These are phyloP conservation scores for Leptodactylus fallax DNA, from an alignment of 2,797 vertebrate species.

Conservation along the genomic window DNA sequence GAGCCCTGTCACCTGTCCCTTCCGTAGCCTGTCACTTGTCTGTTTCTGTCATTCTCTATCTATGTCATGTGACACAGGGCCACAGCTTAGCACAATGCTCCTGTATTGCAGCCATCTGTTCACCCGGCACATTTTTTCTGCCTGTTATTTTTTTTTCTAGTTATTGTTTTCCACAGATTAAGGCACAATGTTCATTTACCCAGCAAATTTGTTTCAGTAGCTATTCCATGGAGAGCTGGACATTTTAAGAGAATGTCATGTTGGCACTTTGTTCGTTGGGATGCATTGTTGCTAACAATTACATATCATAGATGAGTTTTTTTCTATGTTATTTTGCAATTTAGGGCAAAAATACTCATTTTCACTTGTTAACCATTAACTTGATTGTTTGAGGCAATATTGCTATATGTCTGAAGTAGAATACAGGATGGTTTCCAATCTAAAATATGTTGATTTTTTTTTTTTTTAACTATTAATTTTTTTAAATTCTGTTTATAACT, in stretches of 20 bases:
- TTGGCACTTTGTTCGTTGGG: constrained; percentile 6
- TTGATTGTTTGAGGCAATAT: neutral
- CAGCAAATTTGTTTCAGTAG: constrained; percentile 35
- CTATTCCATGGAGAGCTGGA: constrained; percentile 45
- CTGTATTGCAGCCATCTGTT: constrained; percentile 55
- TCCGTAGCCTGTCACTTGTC: constrained; percentile 48
- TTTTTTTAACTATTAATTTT: no score
- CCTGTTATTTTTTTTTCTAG: constrained; percentile 67
- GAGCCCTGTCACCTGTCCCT: constrained; percentile 54
- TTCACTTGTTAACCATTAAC: neutral
- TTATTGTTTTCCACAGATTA: constrained; percentile 63
- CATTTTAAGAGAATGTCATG: constrained; percentile 58
- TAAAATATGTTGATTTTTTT: neutral
- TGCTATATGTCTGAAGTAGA: neutral
- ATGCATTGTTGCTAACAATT: neutral
- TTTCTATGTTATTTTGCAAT: neutral
- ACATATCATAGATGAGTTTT: neutral
- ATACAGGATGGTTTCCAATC: no score
- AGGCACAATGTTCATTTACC: constrained; percentile 54
- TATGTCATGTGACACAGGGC: constrained; percentile 56
- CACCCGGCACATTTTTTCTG: constrained; percentile 44
- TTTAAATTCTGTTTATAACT: neutral
- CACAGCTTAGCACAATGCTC: constrained; percentile 53
- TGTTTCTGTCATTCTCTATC: constrained; percentile 47
- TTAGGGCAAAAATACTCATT: neutral